Evolutionary conservation across 2,797 vertebrate species (phyloP).

Genomic region (Bovichtus variegatus): DNA sequence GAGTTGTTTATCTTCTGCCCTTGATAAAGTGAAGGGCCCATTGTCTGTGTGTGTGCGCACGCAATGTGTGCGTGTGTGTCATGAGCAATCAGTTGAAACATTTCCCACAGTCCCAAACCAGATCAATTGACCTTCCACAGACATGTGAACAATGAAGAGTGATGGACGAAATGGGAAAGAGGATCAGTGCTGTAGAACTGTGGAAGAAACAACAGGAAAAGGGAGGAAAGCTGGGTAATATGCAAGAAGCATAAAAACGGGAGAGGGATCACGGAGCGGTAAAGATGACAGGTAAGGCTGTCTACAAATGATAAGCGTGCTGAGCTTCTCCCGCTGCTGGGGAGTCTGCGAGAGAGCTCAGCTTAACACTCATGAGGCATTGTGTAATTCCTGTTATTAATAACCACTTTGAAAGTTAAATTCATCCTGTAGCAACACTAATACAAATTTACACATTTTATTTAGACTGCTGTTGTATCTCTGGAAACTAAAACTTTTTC

Average conservation of each 20-base stretch:
- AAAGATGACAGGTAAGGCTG: constrained; percentile 50
- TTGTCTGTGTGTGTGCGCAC: constrained; percentile 42
- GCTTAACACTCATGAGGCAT: constrained; percentile 45
- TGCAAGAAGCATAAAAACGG: constrained; percentile 27
- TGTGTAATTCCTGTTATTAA: constrained; percentile 25
- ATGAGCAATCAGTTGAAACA: constrained; percentile 74
- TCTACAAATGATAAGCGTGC: constrained; percentile 42
- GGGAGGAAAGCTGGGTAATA: constrained; percentile 19
- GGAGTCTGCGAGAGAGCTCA: constrained; percentile 18
- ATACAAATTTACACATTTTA: background rate
- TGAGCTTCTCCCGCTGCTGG: constrained; percentile 34
- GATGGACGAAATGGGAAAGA: constrained; percentile 62
- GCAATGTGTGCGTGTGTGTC: constrained; percentile 50
- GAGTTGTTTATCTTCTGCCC: constrained; percentile 76
- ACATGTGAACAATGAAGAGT: constrained; percentile 75
- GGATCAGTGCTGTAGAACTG: constrained; percentile 39
- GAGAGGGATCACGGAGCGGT: background rate
- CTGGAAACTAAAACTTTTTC: background rate
- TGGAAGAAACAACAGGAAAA: constrained; percentile 35
- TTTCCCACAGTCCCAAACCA: constrained; percentile 75
- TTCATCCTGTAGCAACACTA: constrained; percentile 1
- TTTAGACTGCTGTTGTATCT: background rate
- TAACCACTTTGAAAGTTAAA: constrained; percentile 21
- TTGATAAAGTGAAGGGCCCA: constrained; percentile 76
- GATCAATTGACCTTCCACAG: constrained; percentile 80